Evolutionary conservation across 2,888 invertebrate genomes (phyloP).

Genomic region (Agrilus mali): DNA sequence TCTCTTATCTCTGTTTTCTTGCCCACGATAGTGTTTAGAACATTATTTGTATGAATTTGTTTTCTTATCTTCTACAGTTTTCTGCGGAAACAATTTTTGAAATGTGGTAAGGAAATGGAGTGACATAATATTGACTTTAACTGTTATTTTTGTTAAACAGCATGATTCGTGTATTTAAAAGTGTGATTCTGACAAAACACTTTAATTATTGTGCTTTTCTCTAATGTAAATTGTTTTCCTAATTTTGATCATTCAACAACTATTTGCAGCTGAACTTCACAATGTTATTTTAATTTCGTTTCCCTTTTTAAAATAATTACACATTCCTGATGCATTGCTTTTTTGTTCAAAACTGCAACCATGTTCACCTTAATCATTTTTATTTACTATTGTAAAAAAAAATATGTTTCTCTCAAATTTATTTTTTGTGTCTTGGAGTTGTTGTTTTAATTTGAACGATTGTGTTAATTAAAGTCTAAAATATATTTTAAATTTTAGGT

Average conservation of each 20-base stretch:
- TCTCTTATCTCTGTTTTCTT: no score
- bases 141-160: neutral
- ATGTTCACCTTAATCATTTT: neutral
- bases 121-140: constrained; percentile 1
- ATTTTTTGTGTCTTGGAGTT: neutral
- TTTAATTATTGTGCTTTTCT: no score
- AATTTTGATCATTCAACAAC: no score
- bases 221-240: no score
- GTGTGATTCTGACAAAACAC: no score
- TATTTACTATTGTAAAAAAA: neutral
- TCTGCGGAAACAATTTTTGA: neutral
- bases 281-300: no score
- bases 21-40: no score
- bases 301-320: no score
- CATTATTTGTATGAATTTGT: neutral
- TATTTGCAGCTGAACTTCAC: no score
- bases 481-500: constrained; percentile 39
- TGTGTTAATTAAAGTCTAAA: constrained; percentile 1
- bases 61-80: constrained; percentile 3
- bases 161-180: constrained; percentile 1
- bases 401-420: neutral
- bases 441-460: neutral
- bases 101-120: constrained; percentile 1
- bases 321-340: no score
- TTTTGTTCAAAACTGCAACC: no score